Base-by-base conservation (phyloP, 2,888 invertebrate species). In the Ophion ventricosus region DNA sequence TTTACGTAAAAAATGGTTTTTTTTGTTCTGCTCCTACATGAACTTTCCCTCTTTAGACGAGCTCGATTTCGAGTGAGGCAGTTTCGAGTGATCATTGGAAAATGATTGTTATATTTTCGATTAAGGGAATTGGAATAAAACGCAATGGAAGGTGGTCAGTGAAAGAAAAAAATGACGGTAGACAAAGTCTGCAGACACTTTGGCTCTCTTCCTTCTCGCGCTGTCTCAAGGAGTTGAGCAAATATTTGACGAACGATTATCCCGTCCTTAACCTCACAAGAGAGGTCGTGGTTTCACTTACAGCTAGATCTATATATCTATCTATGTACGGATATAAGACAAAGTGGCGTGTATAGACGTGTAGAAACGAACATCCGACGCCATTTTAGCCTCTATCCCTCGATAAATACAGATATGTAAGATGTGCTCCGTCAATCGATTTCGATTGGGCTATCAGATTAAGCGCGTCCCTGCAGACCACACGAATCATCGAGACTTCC, bases 211-310 rank as follows among this genome's bases (percentile, higher is more conserved):
- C 63, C 2, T 54, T 54, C n/a, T 54, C n/a, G 17, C n/a, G 14
- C 54, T 54, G 63, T 29, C 14, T 63, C 17, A 14, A 26, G 26
- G 26, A 63, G 29, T 14, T 17, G 63, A 17, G 56, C 57, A 29
- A 72, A 72, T 72, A 72, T 72, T 72, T 57, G 72, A 20, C 57
- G 72, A 72, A 56, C 72, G 35, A 59, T 69, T 69, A 29, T 35
- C 35, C 11, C 17, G 54, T 7, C 26, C 43, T 70, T 29, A 5
- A 25, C n/a, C 43, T 70, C n/a, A 17, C 17, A 29, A 10, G 56
- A 56, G 49, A 54, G 14, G 29, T 29, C 70, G 29, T 5, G 14
- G 70, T 26, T 20, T 29, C 29, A 20, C 29, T 25, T 25, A 25
- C 54, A 29, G 10, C 7, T 17, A 23, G n/a, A 20, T 26, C 11